phyloP scores from a whole-genome alignment of 2,888 invertebrate species.

The Amblyteles armatorius region DNA sequence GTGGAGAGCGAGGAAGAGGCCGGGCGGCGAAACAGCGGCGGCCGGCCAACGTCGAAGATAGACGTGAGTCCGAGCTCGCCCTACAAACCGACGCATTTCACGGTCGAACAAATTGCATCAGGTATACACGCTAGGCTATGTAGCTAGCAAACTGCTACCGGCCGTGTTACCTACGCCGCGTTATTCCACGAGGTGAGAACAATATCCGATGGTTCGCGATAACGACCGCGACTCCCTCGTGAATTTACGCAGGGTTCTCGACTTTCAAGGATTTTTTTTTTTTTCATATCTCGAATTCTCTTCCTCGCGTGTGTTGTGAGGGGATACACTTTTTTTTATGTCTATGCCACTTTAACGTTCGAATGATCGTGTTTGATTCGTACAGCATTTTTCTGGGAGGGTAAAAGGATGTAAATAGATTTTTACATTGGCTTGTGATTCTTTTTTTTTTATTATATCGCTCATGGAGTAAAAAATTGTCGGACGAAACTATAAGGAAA shows the following conservation, averaged over 20 bases:
- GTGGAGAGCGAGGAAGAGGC: slow-evolving; percentile 30
- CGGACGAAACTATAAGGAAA: too few relatives aligned
- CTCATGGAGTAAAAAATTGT: too few relatives aligned
- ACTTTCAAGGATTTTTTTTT: slow-evolving; percentile 45
- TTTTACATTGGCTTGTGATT: background rate
- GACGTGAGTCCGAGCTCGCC: slow-evolving; percentile 51
- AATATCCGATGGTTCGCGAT: slow-evolving; percentile 60
- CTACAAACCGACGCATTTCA: slow-evolving; percentile 69
- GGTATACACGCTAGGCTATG: slow-evolving; percentile 53
- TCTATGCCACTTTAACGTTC: background rate
- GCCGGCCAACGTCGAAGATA: slow-evolving; percentile 50
- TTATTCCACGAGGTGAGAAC: slow-evolving; percentile 66
- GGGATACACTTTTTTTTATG: background rate
- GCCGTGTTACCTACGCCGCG: slow-evolving; percentile 22
- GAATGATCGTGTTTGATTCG: background rate
- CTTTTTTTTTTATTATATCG: too few relatives aligned
- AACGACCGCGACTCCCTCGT: slow-evolving; percentile 29
- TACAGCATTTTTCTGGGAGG: background rate
- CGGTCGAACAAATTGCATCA: slow-evolving; percentile 69
- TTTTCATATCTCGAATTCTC: slow-evolving; percentile 26
- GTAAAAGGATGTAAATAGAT: background rate
- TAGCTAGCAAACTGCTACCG: slow-evolving; percentile 12
- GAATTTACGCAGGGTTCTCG: slow-evolving; percentile 53
- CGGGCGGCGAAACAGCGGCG: slow-evolving; percentile 44
- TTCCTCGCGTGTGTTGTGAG: background rate